Base-by-base conservation (phyloP, 2,113 vertebrate genomes). In the Menidia beryllina region DNA sequence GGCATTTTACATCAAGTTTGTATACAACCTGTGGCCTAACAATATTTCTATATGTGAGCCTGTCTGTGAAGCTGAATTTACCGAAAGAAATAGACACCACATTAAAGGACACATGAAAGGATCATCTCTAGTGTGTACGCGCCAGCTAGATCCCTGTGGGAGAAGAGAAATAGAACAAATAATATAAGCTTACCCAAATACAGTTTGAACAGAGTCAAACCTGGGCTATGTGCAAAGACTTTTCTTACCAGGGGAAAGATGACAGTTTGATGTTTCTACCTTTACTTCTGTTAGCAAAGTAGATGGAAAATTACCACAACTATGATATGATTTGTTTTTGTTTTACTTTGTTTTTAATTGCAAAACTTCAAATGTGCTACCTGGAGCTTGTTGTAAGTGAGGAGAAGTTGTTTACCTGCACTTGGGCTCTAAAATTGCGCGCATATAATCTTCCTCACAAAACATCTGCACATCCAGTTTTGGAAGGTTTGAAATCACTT, bases 51-150 rank as follows among this genome's bases (percentile, higher is more conserved):
- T 17, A 64, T 60, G 25, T 56, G 23, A 55, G 19, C 36, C 14
- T 58, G 19, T 56, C 36, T 57, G 24, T 38, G 34, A 4, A 12
- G 4, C 30, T 47, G 56, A 67, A 60, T 72, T 54, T 4, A 26
- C 20, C 14, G 25, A 61, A 21, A 54, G 15, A 48, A 50, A 52
- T 17, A 47, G 54, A 48, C 47, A 34, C 21, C 30, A 72, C 5
- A 34, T 66, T 23, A 66, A 72, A 56, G 41, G 39, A 41, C 26
- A 58, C n/a, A 51, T n/a, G n/a, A n/a, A n/a, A n/a, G n/a, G n/a
- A n/a, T 39, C 47, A 45, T 51, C 36, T 67, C 19, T 9, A 39
- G 54, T 38, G 12, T 69, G 34, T 14, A 17, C 21, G 47, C 39
- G 43, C n/a, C 27, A 63, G 38, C n/a, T 41, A 41, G 12, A 14